Base-by-base conservation (phyloP, 2,113 vertebrate genomes). In the Dromiciops gliroides region DNA sequence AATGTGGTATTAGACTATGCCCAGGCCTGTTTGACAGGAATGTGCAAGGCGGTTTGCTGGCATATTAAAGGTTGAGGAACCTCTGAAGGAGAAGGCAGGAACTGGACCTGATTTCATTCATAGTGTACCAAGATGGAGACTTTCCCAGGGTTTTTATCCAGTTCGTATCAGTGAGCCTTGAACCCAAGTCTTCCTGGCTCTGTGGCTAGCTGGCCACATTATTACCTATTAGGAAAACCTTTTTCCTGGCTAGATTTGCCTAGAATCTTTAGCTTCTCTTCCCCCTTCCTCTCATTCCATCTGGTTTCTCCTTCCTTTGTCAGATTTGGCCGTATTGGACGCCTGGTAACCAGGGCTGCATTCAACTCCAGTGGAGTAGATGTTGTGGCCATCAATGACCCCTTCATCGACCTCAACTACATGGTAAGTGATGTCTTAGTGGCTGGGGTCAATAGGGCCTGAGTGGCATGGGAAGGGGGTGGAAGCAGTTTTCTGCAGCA, bases 261-360 rank as follows among this genome's bases (percentile, higher is more conserved):
- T 19, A 0, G 4, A 10, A 3, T 89, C 10, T 3, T 50, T 12
- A n/a, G 22, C 25, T 3, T 3, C 0, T 0, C 56, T n/a, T 10
- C 2, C 10, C 10, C 8, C 56, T 7, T 37, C 8, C 26, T 67
- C 22, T 24, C 2, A 5, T 8, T 44, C 16, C 14, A 7, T 48
- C 28, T 90, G 0, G 0, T 47, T 48, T 92, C 26, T 93, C 10
- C n/a, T 51, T 0, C 22, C 11, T 48, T 48, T 96, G 95, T 75
- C 98, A 99, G 99, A 99, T 99, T 99, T 95, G 99, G 99, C 96
- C 99, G 99, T 14, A 99, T 99, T 1, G 99, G 99, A 90, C 99
- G 99, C 98, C 99, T 99, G 98, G 99, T 99, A 96, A 99, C 99
- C 97, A 99, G 99, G 93, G 99, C 99, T 97, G 99, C 98, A 0